Percentiles rank a stretch among this genome's conserved stretches.
Conservation (phyloP, 2,888 invertebrate genomes). For the Scaptomyza cyrtandrae region DNA sequence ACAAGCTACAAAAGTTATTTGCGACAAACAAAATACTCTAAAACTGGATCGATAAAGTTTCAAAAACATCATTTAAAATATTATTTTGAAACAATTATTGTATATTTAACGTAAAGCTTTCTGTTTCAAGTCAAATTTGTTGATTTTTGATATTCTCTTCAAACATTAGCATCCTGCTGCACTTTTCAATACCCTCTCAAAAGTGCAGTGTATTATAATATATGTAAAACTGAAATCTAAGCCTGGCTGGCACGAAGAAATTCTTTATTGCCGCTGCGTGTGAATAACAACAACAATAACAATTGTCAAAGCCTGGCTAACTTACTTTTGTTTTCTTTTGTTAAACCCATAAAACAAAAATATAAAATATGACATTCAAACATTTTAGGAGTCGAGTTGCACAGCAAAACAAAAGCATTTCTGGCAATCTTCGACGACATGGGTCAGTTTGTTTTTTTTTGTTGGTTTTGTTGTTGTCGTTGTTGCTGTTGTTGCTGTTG, state of each 20-base stretch:
- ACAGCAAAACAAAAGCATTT: slow-evolving; percentile 31
- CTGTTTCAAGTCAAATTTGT: background rate
- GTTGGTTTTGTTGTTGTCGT: too few species aligned
- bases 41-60: background rate
- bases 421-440: slow-evolving; percentile 39
- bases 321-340: slow-evolving; percentile 31
- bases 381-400: slow-evolving; percentile 8
- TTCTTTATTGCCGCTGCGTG: slow-evolving; percentile 44
- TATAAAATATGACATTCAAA: slow-evolving; percentile 38
- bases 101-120: background rate
- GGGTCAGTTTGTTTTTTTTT: too few species aligned
- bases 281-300: slow-evolving; percentile 33
- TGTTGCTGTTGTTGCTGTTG: background rate
- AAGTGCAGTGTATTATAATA: slow-evolving; percentile 13
- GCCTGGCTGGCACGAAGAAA: slow-evolving; percentile 22
- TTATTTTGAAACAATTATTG: background rate
- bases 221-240: slow-evolving; percentile 19
- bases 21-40: slow-evolving; percentile 22
- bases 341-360: slow-evolving; percentile 12
- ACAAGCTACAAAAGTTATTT: background rate
- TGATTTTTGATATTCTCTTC: background rate
- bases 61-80: background rate
- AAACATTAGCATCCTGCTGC: too few species aligned
- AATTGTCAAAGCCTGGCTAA: slow-evolving; percentile 20
- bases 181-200: background rate